Conservation (phyloP, 2,113 vertebrate species). For the Lontra canadensis region DNA sequence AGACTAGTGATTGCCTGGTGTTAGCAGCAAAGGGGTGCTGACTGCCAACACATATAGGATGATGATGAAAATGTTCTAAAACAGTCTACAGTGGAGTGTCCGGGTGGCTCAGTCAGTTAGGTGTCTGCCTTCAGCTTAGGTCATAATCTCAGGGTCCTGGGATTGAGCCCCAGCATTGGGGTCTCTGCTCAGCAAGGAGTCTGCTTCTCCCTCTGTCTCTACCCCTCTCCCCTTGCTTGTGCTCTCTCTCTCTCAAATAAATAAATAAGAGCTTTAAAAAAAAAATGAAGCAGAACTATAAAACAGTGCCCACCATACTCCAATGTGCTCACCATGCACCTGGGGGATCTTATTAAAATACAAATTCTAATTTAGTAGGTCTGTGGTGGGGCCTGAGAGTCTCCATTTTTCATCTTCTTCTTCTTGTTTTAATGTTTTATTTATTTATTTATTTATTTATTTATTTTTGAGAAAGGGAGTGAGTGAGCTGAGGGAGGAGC, state of each 20-base stretch:
- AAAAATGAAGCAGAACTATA: not conserved
- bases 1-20: not conserved
- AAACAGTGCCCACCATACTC: not conserved
- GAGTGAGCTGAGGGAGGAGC: no score
- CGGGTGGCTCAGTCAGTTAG: no score
- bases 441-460: no score
- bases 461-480: no score
- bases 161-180: accelerated
- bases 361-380: not conserved
- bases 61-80: not conserved
- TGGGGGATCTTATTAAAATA: not conserved
- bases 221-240: no score
- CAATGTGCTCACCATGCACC: not conserved
- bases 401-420: not conserved
- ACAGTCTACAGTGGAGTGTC: no score
- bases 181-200: not conserved
- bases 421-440: no score
- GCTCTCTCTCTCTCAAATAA: not conserved
- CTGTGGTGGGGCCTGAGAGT: not conserved
- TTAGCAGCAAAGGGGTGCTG: not conserved
- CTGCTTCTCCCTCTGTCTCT: not conserved
- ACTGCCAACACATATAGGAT: not conserved
- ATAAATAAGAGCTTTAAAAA: not conserved
- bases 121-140: not conserved
- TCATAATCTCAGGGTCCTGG: not conserved